phyloP scores from a whole-genome alignment of 2,113 vertebrate species.

The Podocnemis expansa region DNA sequence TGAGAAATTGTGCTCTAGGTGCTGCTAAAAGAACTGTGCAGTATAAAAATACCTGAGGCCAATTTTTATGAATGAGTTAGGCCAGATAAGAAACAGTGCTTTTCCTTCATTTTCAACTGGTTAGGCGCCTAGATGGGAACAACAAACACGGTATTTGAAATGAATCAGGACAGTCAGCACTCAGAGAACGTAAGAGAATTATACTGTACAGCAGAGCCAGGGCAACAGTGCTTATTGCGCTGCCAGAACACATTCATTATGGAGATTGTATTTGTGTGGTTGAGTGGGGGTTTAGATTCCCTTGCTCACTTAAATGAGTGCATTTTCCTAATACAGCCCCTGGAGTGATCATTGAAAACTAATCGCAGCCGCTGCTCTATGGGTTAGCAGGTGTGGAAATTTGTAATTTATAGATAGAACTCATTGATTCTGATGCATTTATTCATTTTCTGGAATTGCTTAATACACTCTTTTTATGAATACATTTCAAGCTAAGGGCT shows the following conservation, averaged over 20 bases:
- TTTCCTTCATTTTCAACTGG: not conserved
- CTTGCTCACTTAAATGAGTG: constrained; percentile 29
- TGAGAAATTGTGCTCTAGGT: too few relatives aligned
- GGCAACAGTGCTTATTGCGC: not conserved
- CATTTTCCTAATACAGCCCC: constrained; percentile 14
- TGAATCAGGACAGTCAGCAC: not conserved
- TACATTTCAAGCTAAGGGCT: not conserved
- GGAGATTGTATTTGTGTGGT: not conserved
- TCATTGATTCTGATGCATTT: not conserved
- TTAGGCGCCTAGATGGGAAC: rapidly evolving
- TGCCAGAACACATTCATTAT: constrained; percentile 42
- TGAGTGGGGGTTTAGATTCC: not conserved
- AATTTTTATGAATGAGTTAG: not conserved
- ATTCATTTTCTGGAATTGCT: not conserved
- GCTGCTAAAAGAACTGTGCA: not conserved
- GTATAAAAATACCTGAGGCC: not conserved
- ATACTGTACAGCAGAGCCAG: not conserved
- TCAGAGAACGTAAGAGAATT: not conserved
- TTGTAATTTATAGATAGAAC: not conserved
- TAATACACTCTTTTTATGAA: not conserved
- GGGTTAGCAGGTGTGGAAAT: not conserved
- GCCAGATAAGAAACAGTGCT: not conserved
- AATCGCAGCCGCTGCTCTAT: not conserved
- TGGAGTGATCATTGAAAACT: not conserved
- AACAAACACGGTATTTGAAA: not conserved